Base-by-base conservation (phyloP, 2,888 invertebrate genomes). In the Heliconius ethilla region DNA sequence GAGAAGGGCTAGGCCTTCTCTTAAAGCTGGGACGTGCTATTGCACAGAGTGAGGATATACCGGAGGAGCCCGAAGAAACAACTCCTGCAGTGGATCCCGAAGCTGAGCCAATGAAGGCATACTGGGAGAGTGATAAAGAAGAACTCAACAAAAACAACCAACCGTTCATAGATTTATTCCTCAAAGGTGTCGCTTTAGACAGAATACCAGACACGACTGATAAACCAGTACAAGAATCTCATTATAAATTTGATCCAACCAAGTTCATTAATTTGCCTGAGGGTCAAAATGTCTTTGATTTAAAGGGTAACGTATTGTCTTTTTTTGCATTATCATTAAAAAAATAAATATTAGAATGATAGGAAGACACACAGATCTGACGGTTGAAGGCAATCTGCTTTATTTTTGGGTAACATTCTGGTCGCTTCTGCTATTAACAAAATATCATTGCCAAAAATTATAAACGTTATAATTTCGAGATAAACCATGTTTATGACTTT, bases 341-440 rank as follows among this genome's bases (percentile, higher is more conserved):
- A 70, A 67, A 66, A 70, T 37, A 72, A n/a, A 13, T 13, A 40
- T 27, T 75, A 51, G 65, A 75, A 51, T 76, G 78, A 83, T 85
- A 83, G 86, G 92, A 91, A 93, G 94, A 94, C 93, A 93, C 92
- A 94, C 94, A 93, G 94, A 93, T 92, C 78, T 81, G 79, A 70
- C 66, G 63, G 70, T 75, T 70, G 76, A 72, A 72, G 76, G 75
- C 70, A 76, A 69, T 69, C 70, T 74, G 25, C 67, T 69, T 73
- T 65, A 79, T 70, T 67, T 72, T 45, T 62, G 63, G 65, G 33
- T 75, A 76, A 66, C 40, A 37, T 70, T 76, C 65, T 59, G 40
- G 59, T 22, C 65, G 63, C 70, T 72, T 45, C 37, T 55, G 66
- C 73, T 77, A 27, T 37, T 27, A 77, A 77, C 63, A 40, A 40